Evolutionary conservation across 2,113 vertebrate species (phyloP).

Genomic region (Rhinoptilus africanus): DNA sequence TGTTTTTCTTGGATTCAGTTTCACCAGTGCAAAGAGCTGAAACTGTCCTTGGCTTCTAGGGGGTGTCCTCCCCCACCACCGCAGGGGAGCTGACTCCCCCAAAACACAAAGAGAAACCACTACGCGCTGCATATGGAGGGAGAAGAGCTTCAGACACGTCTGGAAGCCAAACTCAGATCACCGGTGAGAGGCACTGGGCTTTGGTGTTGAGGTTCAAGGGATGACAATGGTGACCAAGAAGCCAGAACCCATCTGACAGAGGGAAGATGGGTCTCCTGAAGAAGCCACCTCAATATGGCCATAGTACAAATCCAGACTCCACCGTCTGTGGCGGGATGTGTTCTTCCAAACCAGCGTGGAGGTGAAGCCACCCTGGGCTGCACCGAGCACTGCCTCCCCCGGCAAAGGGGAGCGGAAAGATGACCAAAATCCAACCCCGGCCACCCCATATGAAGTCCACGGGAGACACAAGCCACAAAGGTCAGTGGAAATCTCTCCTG

Average conservation of each 20-base stretch:
- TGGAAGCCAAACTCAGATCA: neutral
- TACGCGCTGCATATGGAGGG: rapidly evolving
- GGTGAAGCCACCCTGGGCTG: neutral
- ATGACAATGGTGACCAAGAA: neutral
- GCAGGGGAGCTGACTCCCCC: neutral
- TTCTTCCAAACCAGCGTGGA: neutral
- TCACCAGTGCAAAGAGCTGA: neutral
- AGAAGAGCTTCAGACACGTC: neutral
- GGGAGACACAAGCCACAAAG: rapidly evolving
- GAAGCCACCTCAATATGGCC: neutral
- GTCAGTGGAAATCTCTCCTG: neutral
- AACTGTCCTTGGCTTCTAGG: neutral
- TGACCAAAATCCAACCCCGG: neutral
- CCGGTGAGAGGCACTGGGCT: neutral
- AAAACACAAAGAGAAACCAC: neutral
- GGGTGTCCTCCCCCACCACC: neutral
- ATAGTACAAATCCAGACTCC: neutral
- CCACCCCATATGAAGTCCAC: rapidly evolving
- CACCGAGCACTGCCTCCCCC: rapidly evolving
- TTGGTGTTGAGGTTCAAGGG: neutral
- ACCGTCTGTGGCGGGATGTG: neutral
- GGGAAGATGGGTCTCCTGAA: neutral
- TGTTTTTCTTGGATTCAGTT: neutral
- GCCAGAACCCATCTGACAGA: neutral
- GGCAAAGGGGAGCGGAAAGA: neutral